A percentile compares a stretch with the other conserved stretches of the same genome.
phyloP scores from a whole-genome alignment of 2,888 invertebrate species.

The Hipparchia semele region DNA sequence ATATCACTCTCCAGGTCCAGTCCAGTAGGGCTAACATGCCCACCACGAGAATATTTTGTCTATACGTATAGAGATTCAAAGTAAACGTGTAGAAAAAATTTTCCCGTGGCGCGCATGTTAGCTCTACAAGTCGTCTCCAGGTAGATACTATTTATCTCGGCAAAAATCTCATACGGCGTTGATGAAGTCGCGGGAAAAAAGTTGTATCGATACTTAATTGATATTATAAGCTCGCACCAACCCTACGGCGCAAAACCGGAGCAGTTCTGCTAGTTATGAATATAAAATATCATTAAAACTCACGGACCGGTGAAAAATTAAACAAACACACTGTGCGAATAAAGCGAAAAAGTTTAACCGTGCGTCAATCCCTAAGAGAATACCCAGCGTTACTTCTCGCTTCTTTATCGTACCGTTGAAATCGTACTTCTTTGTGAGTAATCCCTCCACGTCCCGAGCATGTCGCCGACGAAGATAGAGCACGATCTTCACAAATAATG shows the following conservation, averaged over 20 bases:
- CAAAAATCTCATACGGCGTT: too few species aligned
- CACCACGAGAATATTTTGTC: too few species aligned
- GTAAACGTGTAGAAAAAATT: too few species aligned
- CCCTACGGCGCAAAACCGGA: not conserved
- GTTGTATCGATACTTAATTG: too few species aligned
- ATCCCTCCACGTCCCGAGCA: conserved; percentile 80
- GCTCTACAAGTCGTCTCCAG: too few species aligned
- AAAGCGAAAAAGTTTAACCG: conserved; percentile 62
- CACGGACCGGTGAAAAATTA: conserved; percentile 45
- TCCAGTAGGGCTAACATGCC: too few species aligned
- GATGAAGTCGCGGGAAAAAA: too few species aligned
- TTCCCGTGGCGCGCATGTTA: too few species aligned
- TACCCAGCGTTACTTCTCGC: conserved; percentile 75
- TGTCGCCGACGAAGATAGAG: conserved; percentile 83
- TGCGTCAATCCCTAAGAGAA: conserved; percentile 75
- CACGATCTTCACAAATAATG: conserved; percentile 84
- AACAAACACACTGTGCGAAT: conserved; percentile 43
- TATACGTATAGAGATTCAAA: too few species aligned
- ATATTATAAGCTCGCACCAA: too few species aligned
- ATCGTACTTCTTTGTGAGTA: conserved; percentile 83
- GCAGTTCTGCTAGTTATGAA: not conserved
- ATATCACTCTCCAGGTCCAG: too few species aligned
- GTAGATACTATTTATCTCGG: too few species aligned
- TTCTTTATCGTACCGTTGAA: conserved; percentile 81
- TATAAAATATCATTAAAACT: conserved; percentile 14